Conservation (phyloP, 2,797 vertebrate species). For the Onychomys leucogaster region DNA sequence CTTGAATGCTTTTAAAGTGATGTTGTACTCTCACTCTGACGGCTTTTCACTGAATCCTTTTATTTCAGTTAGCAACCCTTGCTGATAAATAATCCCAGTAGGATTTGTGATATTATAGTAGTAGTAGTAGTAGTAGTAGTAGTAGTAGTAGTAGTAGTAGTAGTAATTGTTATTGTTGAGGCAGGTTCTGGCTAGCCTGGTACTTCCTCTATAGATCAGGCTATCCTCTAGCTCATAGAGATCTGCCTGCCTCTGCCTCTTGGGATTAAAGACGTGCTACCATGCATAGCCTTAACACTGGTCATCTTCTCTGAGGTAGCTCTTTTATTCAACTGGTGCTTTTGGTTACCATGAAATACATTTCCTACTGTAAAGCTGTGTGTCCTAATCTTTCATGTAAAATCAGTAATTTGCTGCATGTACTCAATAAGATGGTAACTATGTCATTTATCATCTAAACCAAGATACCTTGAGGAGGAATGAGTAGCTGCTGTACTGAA, state of each 20-base stretch:
- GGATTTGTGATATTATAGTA: neutral
- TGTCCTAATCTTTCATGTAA: slow-evolving; percentile 31
- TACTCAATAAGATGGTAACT: neutral
- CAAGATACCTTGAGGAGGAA: slow-evolving; percentile 20
- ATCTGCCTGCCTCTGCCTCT: neutral
- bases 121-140: too few relatives aligned
- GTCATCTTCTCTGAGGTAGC: neutral
- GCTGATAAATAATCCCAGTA: neutral
- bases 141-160: neutral
- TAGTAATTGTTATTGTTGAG: neutral
- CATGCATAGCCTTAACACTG: neutral
- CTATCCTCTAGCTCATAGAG: neutral
- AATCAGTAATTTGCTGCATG: neutral
- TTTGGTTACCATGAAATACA: slow-evolving; percentile 8
- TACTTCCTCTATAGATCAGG: neutral
- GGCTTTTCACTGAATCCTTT: slow-evolving; percentile 16
- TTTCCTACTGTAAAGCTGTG: neutral
- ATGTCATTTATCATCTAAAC: neutral
- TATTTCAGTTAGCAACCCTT: neutral
- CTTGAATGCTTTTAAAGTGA: neutral
- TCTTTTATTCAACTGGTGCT: neutral
- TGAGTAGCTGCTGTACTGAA: neutral
- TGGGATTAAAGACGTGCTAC: neutral
- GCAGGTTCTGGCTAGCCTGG: neutral
- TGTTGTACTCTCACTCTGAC: neutral